A percentile compares a stretch with the other conserved stretches of the same genome.
Evolutionary conservation across 2,888 invertebrate species (phyloP).

Genomic region (Cynaeus angustus): DNA sequence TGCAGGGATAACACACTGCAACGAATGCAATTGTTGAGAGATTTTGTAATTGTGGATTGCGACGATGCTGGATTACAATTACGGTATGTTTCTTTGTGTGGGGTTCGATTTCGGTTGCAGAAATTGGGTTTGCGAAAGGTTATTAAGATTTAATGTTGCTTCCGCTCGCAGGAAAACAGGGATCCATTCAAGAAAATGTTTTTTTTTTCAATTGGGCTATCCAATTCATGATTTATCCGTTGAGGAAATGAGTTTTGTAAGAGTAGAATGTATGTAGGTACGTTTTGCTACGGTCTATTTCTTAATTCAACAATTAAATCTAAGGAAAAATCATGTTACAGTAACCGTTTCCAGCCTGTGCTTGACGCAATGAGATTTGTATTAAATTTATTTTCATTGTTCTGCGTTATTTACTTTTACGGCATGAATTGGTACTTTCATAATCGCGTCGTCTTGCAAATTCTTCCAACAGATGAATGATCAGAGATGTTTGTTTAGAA

Average conservation of each 20-base stretch:
- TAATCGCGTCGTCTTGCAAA: conserved; percentile 9
- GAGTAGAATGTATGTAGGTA: conserved; percentile 1
- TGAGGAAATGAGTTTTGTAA: conserved; percentile 15
- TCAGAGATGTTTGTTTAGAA: neutral
- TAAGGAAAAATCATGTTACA: conserved; percentile 28
- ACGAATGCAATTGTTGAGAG: conserved; percentile 13
- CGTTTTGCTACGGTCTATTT: conserved; percentile 36
- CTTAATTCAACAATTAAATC: conserved; percentile 19
- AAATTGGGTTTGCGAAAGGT: conserved; percentile 24
- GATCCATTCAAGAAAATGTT: conserved; percentile 3
- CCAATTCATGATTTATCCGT: conserved; percentile 16
- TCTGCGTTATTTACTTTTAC: conserved; percentile 9
- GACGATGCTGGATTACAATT: conserved; percentile 52
- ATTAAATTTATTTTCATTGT: conserved; percentile 17
- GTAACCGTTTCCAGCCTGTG: conserved; percentile 11
- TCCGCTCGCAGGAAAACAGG: conserved; percentile 12
- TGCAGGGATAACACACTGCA: conserved; percentile 20
- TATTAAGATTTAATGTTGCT: conserved; percentile 28
- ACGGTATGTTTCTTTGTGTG: conserved; percentile 38
- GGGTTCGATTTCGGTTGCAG: conserved; percentile 4
- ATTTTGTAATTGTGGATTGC: conserved; percentile 33
- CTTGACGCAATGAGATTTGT: conserved; percentile 1
- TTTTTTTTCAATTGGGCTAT: neutral
- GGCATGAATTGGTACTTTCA: neutral
- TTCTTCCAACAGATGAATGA: conserved; percentile 1